Evolutionary conservation across 1,140 invertebrate genomes (phyloP).

Genomic region (Drosophila paulistorum): DNA sequence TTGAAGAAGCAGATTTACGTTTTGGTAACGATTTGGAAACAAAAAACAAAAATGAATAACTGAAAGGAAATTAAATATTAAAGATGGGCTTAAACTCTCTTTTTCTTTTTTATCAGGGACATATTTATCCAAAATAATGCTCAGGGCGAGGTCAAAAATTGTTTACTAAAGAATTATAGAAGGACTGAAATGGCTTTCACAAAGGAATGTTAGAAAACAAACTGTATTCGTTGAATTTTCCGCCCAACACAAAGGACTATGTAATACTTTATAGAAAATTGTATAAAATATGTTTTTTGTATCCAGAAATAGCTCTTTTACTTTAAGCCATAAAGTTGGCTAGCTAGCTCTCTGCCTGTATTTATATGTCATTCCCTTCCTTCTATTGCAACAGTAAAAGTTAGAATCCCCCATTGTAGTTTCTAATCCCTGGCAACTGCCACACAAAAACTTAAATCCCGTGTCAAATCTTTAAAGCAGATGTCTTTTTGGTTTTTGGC

Average conservation of each 20-base stretch:
- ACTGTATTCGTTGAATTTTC: too few relatives aligned
- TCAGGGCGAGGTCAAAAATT: too few relatives aligned
- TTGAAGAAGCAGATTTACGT: too few relatives aligned
- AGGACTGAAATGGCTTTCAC: too few relatives aligned
- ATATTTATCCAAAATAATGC: too few relatives aligned
- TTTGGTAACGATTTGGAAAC: too few relatives aligned
- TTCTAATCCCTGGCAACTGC: slow-evolving; percentile 62
- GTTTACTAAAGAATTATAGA: too few relatives aligned
- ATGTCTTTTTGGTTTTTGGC: slow-evolving; percentile 29
- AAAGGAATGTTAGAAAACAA: too few relatives aligned
- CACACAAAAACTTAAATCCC: slow-evolving; percentile 50
- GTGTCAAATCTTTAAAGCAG: slow-evolving; percentile 65
- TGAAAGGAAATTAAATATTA: too few relatives aligned
- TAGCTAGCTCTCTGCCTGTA: neutral
- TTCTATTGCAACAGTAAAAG: neutral
- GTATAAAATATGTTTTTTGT: neutral
- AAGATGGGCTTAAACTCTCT: too few relatives aligned
- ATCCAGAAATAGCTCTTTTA: neutral
- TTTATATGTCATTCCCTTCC: neutral
- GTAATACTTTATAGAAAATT: neutral
- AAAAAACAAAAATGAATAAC: too few relatives aligned
- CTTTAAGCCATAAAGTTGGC: slow-evolving; percentile 8
- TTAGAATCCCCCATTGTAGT: slow-evolving; percentile 24
- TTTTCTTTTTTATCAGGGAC: too few relatives aligned
- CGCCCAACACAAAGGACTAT: neutral